Conservation (phyloP, 2,888 invertebrate species). For the Sminthurinus aureus region DNA sequence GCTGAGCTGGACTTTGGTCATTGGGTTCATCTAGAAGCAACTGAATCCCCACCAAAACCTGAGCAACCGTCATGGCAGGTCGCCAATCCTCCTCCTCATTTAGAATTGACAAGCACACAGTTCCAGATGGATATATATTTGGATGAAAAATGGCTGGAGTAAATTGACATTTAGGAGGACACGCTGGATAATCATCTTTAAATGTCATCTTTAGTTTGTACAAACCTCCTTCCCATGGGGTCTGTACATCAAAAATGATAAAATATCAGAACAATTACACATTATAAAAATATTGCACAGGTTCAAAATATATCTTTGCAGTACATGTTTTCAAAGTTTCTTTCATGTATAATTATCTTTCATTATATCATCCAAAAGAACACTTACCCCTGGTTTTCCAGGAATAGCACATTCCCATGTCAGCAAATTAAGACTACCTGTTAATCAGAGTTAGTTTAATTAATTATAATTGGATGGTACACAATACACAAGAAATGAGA, state of each 20-base stretch:
- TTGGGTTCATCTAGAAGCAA: slow-evolving; percentile 97
- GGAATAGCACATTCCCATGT: slow-evolving; percentile 99
- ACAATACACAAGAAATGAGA: no score
- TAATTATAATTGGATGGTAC: no score
- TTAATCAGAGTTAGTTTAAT: no score
- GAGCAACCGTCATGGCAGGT: slow-evolving; percentile 98
- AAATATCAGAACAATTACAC: neutral
- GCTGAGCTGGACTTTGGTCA: slow-evolving; percentile 98
- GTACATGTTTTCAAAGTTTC: no score
- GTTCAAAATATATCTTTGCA: no score
- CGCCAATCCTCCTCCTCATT: slow-evolving; percentile 99
- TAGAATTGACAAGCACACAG: slow-evolving; percentile 92
- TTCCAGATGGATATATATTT: slow-evolving; percentile 96
- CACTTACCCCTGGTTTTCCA: slow-evolving; percentile 89
- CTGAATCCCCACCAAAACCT: slow-evolving; percentile 96
- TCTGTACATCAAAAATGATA: slow-evolving; percentile 67
- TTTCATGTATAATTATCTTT: no score
- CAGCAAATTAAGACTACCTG: slow-evolving; percentile 96
- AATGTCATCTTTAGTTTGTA: slow-evolving; percentile 98
- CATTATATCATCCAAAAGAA: no score
- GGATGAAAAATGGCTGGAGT: slow-evolving; percentile 99
- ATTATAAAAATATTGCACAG: neutral
- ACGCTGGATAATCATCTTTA: slow-evolving; percentile 98
- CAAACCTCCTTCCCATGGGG: slow-evolving; percentile 97
- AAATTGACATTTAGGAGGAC: slow-evolving; percentile 99